These are phyloP conservation scores for Apotomis betuletana DNA, from an alignment of 2,888 invertebrate genomes.

Conservation along the genomic window DNA sequence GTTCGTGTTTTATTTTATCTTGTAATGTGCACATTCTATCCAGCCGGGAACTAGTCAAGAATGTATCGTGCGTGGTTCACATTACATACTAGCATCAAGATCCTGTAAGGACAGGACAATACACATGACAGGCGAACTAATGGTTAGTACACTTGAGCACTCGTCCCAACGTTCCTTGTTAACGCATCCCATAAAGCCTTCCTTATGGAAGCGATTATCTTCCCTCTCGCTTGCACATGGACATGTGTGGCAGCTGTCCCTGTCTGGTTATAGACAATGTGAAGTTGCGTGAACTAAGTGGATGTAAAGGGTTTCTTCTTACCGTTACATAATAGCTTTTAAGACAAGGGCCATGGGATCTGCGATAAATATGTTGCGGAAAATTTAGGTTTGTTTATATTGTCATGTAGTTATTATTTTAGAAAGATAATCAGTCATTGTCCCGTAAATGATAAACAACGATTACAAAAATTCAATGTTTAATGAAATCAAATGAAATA, in stretches of 20 bases:
- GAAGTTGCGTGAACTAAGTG: slow-evolving; percentile 1
- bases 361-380: not conserved
- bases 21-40: too few species aligned
- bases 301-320: slow-evolving; percentile 9
- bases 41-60: too few species aligned
- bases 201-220: slow-evolving; percentile 22
- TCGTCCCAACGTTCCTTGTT: slow-evolving; percentile 22
- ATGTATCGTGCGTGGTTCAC: not conserved
- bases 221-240: not conserved
- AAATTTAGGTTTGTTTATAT: too few species aligned
- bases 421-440: too few species aligned
- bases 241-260: not conserved
- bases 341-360: slow-evolving; percentile 6
- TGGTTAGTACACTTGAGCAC: slow-evolving; percentile 8
- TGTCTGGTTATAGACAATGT: slow-evolving; percentile 5
- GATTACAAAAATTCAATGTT: too few species aligned
- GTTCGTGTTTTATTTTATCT: too few species aligned
- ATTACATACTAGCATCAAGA: not conserved
- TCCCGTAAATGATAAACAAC: too few species aligned
- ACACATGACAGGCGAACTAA: slow-evolving; percentile 25
- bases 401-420: too few species aligned
- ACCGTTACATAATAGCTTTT: slow-evolving; percentile 26
- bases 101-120: not conserved
- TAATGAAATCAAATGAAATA: too few species aligned
- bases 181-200: slow-evolving; percentile 34